Percentiles rank a stretch among this genome's conserved stretches.
Conservation (phyloP, 2,113 vertebrate genomes). For the Geococcyx californianus region DNA sequence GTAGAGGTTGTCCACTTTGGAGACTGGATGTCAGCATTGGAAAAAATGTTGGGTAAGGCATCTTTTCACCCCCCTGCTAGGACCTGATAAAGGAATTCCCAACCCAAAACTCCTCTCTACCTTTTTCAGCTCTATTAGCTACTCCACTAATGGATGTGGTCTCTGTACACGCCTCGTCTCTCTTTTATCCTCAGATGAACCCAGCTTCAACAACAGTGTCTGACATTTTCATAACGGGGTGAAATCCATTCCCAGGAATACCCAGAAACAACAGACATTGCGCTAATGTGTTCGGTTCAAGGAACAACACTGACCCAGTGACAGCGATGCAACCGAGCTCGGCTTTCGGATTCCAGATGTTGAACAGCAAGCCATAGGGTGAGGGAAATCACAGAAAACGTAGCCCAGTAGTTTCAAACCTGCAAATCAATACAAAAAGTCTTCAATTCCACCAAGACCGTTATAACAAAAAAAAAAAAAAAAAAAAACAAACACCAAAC, state of each 20-base stretch:
- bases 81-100: background rate
- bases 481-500: no score
- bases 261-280: background rate
- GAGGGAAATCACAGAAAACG: background rate
- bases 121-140: background rate
- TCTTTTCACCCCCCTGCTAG: background rate
- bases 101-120: background rate
- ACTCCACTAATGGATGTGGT: background rate
- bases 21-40: background rate
- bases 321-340: background rate
- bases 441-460: background rate
- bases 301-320: background rate
- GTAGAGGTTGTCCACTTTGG: background rate
- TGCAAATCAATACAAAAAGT: background rate
- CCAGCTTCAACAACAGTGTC: background rate
- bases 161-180: background rate
- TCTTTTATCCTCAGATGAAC: background rate
- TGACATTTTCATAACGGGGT: background rate
- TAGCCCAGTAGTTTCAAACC: background rate
- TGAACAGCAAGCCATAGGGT: slow-evolving; percentile 15
- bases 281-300: slow-evolving; percentile 7
- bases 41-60: background rate
- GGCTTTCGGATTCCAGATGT: background rate
- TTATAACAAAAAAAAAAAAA: background rate
- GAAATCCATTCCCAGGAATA: background rate